Evolutionary conservation across 2,797 vertebrate species (phyloP).

Genomic region (Garrulus glandarius): DNA sequence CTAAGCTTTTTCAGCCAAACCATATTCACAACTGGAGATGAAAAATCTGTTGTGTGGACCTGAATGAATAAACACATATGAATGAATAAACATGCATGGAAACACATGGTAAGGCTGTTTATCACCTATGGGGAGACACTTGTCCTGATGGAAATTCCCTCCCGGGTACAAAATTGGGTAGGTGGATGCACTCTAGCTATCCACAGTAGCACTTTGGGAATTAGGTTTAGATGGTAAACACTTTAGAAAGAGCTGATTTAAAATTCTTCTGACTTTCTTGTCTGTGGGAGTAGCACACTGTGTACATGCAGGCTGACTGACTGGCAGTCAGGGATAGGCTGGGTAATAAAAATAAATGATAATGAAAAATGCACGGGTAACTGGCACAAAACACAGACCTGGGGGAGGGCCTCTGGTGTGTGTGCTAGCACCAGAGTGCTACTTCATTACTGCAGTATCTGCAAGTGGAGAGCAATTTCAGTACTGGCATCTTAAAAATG

Average conservation of each 20-base stretch:
- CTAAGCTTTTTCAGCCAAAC: not conserved
- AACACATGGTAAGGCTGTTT: not conserved
- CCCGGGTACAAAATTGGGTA: not conserved
- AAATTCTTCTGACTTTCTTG: not conserved
- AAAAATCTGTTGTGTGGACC: not conserved
- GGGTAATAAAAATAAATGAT: constrained; percentile 9
- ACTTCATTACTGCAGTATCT: not conserved
- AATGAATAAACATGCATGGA: not conserved
- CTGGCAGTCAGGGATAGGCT: not conserved
- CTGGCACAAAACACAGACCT: not conserved
- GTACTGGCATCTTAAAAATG: not conserved
- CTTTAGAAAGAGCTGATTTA: not conserved
- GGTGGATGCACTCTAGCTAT: not conserved
- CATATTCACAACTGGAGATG: not conserved
- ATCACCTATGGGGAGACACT: not conserved
- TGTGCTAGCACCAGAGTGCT: not conserved
- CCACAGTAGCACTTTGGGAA: not conserved
- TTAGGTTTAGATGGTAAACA: not conserved
- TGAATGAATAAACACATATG: not conserved
- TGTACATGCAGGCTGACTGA: not conserved
- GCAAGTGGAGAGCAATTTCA: not conserved
- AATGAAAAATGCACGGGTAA: not conserved
- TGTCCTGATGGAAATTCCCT: not conserved
- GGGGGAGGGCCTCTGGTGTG: not conserved
- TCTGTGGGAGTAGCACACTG: not conserved